Evolutionary conservation across 2,888 invertebrate genomes (phyloP).

Genomic region (Cheilosia vulpina): DNA sequence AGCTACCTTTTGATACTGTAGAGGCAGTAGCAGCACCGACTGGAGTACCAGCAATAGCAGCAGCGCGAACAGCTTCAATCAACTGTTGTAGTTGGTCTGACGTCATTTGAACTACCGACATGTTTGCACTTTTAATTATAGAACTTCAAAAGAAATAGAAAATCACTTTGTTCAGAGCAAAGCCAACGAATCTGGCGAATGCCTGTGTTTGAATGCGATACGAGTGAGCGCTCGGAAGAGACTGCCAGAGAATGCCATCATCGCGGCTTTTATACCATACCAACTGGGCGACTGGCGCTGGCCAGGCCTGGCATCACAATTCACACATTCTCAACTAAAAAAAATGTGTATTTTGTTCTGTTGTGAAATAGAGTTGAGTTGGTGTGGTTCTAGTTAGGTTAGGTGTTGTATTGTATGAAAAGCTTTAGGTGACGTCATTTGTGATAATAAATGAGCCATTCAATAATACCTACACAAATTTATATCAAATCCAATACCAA

Average conservation of each 20-base stretch:
- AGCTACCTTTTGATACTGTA: constrained; percentile 78
- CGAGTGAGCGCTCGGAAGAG: constrained; percentile 57
- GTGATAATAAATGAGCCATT: no score
- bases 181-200: constrained; percentile 65
- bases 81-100: constrained; percentile 80
- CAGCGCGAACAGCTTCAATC: constrained; percentile 79
- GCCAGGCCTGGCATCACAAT: no score
- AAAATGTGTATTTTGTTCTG: not conserved
- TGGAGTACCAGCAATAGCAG: constrained; percentile 76
- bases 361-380: constrained; percentile 35
- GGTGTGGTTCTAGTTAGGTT: not conserved
- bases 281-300: no score
- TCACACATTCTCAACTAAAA: not conserved
- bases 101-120: constrained; percentile 79
- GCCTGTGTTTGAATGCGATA: constrained; percentile 53
- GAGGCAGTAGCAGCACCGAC: constrained; percentile 52
- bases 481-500: no score
- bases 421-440: no score
- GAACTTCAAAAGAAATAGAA: not conserved
- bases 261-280: constrained; percentile 36
- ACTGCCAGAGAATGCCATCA: constrained; percentile 15
- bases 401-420: no score
- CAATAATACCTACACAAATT: no score
- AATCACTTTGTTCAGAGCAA: constrained; percentile 65
- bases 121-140: constrained; percentile 17